Conservation (phyloP, 2,113 vertebrate genomes). For the Passerina amoena region DNA sequence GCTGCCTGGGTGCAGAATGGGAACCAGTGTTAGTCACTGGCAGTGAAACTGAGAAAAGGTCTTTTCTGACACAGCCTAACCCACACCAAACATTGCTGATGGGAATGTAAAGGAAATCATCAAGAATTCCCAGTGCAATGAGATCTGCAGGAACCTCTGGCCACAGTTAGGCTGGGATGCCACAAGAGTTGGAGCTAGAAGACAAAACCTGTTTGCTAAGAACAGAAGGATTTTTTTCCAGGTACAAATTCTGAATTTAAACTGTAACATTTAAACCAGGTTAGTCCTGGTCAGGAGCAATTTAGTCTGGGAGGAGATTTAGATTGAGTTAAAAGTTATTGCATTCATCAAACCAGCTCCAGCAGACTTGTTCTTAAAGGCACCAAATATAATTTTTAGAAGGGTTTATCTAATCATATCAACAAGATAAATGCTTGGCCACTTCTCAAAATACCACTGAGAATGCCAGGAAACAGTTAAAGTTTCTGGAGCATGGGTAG, state of each 20-base stretch:
- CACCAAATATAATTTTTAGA: background rate
- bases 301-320: background rate
- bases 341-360: background rate
- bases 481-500: background rate
- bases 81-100: accelerated
- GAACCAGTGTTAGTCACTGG: background rate
- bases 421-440: background rate
- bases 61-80: accelerated
- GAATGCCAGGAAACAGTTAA: background rate
- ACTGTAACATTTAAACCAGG: background rate
- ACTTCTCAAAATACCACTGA: background rate
- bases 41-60: background rate
- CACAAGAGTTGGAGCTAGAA: background rate
- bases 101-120: background rate
- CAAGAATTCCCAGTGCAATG: background rate
- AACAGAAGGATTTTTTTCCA: accelerated
- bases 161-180: background rate
- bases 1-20: background rate
- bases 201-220: background rate
- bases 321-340: background rate
- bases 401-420: background rate
- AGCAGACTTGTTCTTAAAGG: background rate
- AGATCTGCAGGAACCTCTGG: background rate
- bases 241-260: background rate
- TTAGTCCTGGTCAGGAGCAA: background rate